Conservation (phyloP, 2,113 vertebrate species). For the Neofelis nebulosa region DNA sequence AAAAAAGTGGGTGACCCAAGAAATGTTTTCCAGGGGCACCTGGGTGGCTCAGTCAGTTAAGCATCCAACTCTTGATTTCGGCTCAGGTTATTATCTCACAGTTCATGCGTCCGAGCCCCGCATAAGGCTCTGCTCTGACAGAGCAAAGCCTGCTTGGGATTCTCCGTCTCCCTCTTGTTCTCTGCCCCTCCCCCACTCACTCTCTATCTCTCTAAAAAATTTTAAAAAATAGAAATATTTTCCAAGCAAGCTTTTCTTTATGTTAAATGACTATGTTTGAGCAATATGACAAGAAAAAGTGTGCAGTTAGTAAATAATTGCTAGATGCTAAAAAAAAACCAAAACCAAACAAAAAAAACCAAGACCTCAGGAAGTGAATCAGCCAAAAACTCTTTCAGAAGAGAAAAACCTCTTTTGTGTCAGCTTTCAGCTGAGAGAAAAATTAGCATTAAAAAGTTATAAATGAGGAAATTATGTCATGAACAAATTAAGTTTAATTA, state of each 20-base stretch:
- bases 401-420: conserved; percentile 22
- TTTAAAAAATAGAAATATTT: not conserved
- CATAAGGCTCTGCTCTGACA: too few species aligned
- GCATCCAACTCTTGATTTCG: too few species aligned
- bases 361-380: not conserved
- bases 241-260: not conserved
- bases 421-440: not conserved
- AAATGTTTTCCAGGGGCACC: conserved; percentile 6
- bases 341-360: not conserved
- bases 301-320: not conserved
- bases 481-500: conserved; percentile 39
- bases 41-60: too few species aligned
- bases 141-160: too few species aligned
- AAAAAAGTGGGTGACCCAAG: not conserved
- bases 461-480: not conserved
- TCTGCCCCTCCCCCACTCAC: too few species aligned
- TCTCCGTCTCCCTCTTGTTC: too few species aligned
- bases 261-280: not conserved
- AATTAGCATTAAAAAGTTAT: conserved; percentile 17
- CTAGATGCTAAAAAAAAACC: not conserved
- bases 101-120: too few species aligned
- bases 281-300: not conserved
- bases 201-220: too few species aligned
- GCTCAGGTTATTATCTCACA: too few species aligned
- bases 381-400: not conserved